phyloP scores from a whole-genome alignment of 2,888 invertebrate species.

The Drosophila anomelani region DNA sequence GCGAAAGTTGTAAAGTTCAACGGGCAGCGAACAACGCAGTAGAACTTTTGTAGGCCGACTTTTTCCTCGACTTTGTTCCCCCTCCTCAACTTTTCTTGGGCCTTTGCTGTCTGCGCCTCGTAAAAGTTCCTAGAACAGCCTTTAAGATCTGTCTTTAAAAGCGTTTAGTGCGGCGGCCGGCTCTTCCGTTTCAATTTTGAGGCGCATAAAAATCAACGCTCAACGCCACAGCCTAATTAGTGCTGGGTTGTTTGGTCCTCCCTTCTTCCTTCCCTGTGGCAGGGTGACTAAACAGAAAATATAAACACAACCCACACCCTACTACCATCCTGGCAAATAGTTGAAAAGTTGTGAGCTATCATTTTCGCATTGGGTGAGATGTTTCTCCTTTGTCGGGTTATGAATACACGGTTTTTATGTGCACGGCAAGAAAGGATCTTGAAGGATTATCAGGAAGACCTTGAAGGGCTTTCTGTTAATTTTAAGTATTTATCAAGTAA shows the following conservation, averaged over 20 bases:
- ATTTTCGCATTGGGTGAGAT: slow-evolving; percentile 70
- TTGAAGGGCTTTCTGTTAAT: neutral
- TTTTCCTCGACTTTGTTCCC: neutral
- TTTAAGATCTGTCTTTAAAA: slow-evolving; percentile 64
- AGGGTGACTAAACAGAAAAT: slow-evolving; percentile 30
- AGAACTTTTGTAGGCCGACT: slow-evolving; percentile 61
- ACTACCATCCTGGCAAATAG: slow-evolving; percentile 53
- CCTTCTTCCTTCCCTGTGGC: neutral
- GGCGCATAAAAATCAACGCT: slow-evolving; percentile 75
- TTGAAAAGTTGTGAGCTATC: slow-evolving; percentile 79
- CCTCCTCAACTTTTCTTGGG: neutral
- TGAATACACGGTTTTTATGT: slow-evolving; percentile 51
- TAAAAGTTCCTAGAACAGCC: slow-evolving; percentile 43
- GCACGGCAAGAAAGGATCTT: neutral
- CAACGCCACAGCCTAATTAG: slow-evolving; percentile 72
- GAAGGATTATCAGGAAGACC: neutral
- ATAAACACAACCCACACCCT: slow-evolving; percentile 8
- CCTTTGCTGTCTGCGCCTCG: slow-evolving; percentile 25
- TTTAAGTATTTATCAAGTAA: neutral
- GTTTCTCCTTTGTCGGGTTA: slow-evolving; percentile 51
- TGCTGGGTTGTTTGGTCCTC: slow-evolving; percentile 55
- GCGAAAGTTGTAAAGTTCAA: slow-evolving; percentile 76
- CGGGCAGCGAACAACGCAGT: slow-evolving; percentile 50
- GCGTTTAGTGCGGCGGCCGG: slow-evolving; percentile 51
- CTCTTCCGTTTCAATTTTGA: slow-evolving; percentile 69